phyloP scores from a whole-genome alignment of 2,113 vertebrate genomes.

The Gorsachius goisagi region DNA sequence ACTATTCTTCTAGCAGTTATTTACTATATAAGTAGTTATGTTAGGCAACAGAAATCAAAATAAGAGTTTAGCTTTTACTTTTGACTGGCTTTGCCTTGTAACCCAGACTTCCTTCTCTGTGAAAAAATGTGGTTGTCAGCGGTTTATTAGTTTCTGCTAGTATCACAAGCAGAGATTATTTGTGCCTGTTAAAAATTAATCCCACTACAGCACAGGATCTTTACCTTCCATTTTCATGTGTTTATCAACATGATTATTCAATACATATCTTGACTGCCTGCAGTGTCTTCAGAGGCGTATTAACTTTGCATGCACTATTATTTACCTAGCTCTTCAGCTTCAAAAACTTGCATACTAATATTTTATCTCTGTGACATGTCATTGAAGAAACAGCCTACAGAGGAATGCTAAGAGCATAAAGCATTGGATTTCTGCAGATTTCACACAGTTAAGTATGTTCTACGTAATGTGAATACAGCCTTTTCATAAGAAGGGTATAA shows the following conservation, averaged over 20 bases:
- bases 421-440: neutral
- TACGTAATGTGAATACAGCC: fast-evolving
- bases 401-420: neutral
- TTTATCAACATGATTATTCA: neutral
- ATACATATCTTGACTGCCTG: neutral
- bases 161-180: neutral
- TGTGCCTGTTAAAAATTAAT: neutral
- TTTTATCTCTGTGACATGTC: neutral
- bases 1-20: neutral
- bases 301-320: neutral
- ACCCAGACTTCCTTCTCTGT: neutral
- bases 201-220: neutral
- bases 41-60: neutral
- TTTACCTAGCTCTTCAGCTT: neutral
- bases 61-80: neutral
- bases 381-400: neutral
- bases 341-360: neutral
- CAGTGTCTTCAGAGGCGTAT: neutral
- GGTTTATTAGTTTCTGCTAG: neutral
- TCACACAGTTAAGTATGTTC: neutral
- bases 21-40: neutral
- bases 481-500: neutral
- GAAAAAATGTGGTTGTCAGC: neutral
- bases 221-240: neutral
- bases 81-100: neutral